Evolutionary conservation across 2,888 invertebrate genomes (phyloP).

Genomic region (Chymomyza fuscimana): DNA sequence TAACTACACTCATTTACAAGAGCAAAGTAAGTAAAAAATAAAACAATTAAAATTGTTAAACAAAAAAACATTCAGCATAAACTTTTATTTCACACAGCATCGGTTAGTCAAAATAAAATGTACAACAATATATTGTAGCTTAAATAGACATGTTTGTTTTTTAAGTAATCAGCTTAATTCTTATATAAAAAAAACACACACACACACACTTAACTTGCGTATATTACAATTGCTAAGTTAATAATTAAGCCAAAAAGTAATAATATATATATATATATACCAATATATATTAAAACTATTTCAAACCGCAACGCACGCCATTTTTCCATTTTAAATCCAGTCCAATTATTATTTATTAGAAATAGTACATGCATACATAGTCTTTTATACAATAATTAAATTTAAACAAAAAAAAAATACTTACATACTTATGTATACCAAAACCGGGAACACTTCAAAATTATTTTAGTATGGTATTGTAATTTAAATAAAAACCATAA

Average conservation of each 20-base stretch:
- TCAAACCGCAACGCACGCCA: constrained; percentile 17
- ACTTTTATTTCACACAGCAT: background rate
- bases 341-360: background rate
- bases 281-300: constrained; percentile 14
- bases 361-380: constrained; percentile 23
- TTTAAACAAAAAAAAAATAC: constrained; percentile 22
- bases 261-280: constrained; percentile 6
- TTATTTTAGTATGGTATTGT: background rate
- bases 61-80: background rate
- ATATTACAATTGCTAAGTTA: background rate
- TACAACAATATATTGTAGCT: too few species aligned
- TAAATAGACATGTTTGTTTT: too few species aligned
- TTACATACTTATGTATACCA: constrained; percentile 43
- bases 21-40: constrained; percentile 40
- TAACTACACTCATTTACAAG: constrained; percentile 69
- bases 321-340: constrained; percentile 3
- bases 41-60: constrained; percentile 56
- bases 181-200: background rate
- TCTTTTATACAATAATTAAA: constrained; percentile 40
- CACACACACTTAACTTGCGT: background rate
- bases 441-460: constrained; percentile 60
- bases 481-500: constrained; percentile 9
- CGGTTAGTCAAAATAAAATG: background rate
- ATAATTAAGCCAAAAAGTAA: constrained; percentile 2
- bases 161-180: background rate